Base-by-base conservation (phyloP, 1,140 invertebrate species). In the Vanessa tameamea region DNA sequence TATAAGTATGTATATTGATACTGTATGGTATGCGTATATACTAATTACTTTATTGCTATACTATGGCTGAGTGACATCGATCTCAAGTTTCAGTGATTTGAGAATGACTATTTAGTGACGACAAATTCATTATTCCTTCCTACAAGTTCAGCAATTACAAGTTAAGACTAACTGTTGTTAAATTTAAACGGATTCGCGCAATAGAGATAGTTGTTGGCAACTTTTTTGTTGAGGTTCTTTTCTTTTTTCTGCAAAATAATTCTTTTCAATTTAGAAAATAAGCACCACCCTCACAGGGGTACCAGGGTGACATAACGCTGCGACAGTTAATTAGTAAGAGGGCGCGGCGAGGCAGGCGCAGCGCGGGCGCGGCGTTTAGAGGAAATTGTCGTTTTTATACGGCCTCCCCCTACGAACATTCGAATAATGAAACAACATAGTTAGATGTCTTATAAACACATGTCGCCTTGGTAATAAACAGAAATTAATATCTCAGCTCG, bases 311-410 rank as follows among this genome's bases (percentile, higher is more conserved):
- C 91, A 92, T 90, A 92, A 91, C 89, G 82, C 79, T 81, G 84
- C 87, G 86, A 85, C 85, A 92, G 91, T 92, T 92, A 92, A 92
- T 92, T 92, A 92, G 90, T 78, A 80, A 82, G 85, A 90, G 90
- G 90, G 90, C 85, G 89, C 88, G 90, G 76, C 88, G 86, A 87
- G 90, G 90, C 89, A 87, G 90, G 90, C 89, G 88, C 87, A 88
- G 88, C 87, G 88, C 87, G 88, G 88, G 88, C 80, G 88, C 88
- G 89, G 81, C 87, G 87, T 90, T 91, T 88, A 88, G 88, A 91
- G 90, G 90, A 90, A 92, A 91, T 91, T 90, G 90, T 91, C 87
- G 89, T 92, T 92, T 91, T 92, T 91, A 91, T 91, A 92, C 82
- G 88, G 87, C 85, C 88, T 90, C 88, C 86, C 84, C 84, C 82